Conservation (phyloP, 2,888 invertebrate genomes). For the Heliconius aoede region DNA sequence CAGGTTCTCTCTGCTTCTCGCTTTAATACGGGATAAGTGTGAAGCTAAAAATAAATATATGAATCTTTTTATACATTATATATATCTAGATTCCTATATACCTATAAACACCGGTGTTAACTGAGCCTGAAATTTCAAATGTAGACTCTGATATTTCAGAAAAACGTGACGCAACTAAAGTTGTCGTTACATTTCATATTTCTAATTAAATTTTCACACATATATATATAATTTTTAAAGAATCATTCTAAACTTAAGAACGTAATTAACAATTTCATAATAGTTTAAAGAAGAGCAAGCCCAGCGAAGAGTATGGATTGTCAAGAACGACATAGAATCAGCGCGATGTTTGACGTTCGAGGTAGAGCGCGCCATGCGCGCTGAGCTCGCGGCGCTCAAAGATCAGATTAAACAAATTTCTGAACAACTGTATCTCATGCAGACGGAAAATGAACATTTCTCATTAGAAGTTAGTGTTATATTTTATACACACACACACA, state of each 20-base stretch:
- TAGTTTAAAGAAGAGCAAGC: conserved; percentile 74
- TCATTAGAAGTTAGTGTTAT: conserved; percentile 58
- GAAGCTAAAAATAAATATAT: neutral
- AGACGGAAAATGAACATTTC: conserved; percentile 53
- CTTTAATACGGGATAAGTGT: neutral
- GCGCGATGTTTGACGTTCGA: conserved; percentile 63
- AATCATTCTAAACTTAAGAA: too few relatives aligned
- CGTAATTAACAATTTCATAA: neutral
- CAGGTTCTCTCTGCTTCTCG: neutral
- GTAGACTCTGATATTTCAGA: neutral
- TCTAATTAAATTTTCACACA: too few relatives aligned
- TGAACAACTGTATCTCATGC: conserved; percentile 60
- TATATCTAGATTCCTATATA: neutral
- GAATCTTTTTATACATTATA: neutral
- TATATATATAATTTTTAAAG: too few relatives aligned
- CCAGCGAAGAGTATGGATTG: conserved; percentile 56
- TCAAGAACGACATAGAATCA: conserved; percentile 63
- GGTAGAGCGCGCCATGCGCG: conserved; percentile 66
- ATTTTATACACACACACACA: neutral
- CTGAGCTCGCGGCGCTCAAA: conserved; percentile 63
- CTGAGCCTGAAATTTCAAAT: too few relatives aligned
- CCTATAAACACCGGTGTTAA: too few relatives aligned
- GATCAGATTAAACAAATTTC: conserved; percentile 64
- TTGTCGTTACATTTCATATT: too few relatives aligned
- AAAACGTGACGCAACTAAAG: neutral